Percentiles rank a stretch among this genome's conserved stretches.
Evolutionary conservation across 2,888 invertebrate species (phyloP).

Genomic region (Calameuta filiformis): DNA sequence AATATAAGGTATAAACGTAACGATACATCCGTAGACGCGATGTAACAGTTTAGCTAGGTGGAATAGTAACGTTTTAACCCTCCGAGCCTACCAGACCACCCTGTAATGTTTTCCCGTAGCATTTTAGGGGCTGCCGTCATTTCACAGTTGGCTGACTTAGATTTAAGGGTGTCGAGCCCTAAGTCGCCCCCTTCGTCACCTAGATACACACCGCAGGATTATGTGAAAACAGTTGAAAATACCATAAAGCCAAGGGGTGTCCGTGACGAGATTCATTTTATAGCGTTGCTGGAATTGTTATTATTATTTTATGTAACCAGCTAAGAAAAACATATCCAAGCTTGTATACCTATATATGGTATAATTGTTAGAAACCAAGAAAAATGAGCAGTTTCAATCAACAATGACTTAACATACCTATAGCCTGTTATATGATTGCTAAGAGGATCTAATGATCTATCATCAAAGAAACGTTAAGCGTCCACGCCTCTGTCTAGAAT

Average conservation of each 20-base stretch:
- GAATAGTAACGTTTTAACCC: neutral
- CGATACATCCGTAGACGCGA: neutral
- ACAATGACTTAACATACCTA: neutral
- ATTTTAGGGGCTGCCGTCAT: slow-evolving; percentile 22
- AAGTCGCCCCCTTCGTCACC: slow-evolving; percentile 13
- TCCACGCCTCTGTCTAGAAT: neutral
- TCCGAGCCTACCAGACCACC: neutral
- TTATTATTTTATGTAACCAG: neutral
- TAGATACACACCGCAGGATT: slow-evolving; percentile 3
- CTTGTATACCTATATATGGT: neutral
- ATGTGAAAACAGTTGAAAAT: neutral
- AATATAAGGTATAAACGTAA: neutral
- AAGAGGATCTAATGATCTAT: neutral
- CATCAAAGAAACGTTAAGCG: neutral
- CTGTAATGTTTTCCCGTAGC: neutral
- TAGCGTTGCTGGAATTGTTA: neutral
- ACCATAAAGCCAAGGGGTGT: neutral
- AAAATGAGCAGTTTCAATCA: neutral
- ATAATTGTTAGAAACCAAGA: neutral
- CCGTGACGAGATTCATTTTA: neutral
- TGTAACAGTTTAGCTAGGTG: neutral
- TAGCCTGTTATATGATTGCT: neutral
- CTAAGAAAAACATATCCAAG: neutral
- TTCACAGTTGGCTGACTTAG: slow-evolving; percentile 36
- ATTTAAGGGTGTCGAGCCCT: slow-evolving; percentile 33